phyloP scores from a whole-genome alignment of 1,140 invertebrate species.

The Agrilus planipennis region DNA sequence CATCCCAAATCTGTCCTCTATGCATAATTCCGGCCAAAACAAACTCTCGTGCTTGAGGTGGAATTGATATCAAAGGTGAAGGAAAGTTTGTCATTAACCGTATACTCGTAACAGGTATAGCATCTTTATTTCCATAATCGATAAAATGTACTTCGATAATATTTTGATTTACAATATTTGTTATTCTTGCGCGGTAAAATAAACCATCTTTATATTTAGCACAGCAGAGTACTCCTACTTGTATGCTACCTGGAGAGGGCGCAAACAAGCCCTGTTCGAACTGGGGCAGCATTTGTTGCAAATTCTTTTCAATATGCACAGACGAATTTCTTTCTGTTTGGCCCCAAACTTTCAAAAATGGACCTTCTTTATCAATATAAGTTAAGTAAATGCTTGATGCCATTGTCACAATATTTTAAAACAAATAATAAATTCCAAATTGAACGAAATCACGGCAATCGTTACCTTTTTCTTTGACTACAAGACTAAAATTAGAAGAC shows the following conservation, averaged over 20 bases:
- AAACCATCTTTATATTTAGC: constrained; percentile 50
- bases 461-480: too few species aligned
- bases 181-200: constrained; percentile 49
- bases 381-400: constrained; percentile 36
- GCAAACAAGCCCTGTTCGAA: constrained; percentile 37
- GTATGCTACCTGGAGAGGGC: constrained; percentile 31
- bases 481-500: too few species aligned
- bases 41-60: constrained; percentile 44
- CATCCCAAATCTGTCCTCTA: constrained; percentile 37
- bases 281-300: constrained; percentile 34
- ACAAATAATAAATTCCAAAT: too few species aligned
- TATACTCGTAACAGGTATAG: constrained; percentile 41
- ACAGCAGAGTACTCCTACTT: constrained; percentile 43
- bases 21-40: constrained; percentile 39
- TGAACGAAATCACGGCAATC: too few species aligned
- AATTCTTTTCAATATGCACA: constrained; percentile 41
- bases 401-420: too few species aligned
- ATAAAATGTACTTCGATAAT: constrained; percentile 50
- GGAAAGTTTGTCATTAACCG: constrained; percentile 40
- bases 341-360: constrained; percentile 54
- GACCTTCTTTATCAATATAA: constrained; percentile 49
- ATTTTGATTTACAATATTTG: constrained; percentile 35
- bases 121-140: constrained; percentile 56
- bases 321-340: constrained; percentile 41
- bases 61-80: constrained; percentile 38